Base-by-base conservation (phyloP, 2,888 invertebrate genomes). In the Venusia cambrica region DNA sequence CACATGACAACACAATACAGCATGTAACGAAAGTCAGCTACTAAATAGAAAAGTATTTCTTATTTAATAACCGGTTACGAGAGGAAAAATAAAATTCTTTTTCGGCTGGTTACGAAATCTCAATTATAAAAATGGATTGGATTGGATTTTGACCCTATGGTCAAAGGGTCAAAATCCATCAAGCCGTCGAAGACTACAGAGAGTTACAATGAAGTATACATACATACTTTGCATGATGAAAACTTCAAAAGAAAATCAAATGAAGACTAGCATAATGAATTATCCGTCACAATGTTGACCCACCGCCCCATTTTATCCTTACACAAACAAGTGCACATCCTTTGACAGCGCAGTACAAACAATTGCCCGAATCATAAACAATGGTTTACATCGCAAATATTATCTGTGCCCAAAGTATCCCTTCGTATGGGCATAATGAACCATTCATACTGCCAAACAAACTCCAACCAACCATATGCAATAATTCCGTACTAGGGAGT, bases 341-440 rank as follows among this genome's bases (percentile, higher is more conserved):
- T 87, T 85, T 87, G 85, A 84, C 81, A 72, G 71, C 64, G 74
- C 63, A 72, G 74, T 72, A 75, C 83, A 87, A 84, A 87, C 85
- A 87, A 84, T 85, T 79, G 83, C 77, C 77, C 69, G 78, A 83
- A 84, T 81, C 80, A 81, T 85, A 85, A 85, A 87, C 87, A 87
- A 87, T 85, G 73, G 78, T 78, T 68, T 71, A 83, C 79, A 81
- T 79, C 65, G 84, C 87, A 85, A 85, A 84, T 79, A 87, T 81
- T 76, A 81, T 78, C 76, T 68, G 63, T 59, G 58, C 68, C 70
- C 78, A 73, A 73, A 76, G 75, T 76, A 79, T 76, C 80, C 80
- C 83, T 63, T 69, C 76, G n/a, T n/a, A n/a, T n/a, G n/a, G n/a
- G 66, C 69, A 87, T 87, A 85, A 87, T 79, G 85, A 87, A 79